Conservation (phyloP, 2,888 invertebrate genomes). For the Mythimna impura region DNA sequence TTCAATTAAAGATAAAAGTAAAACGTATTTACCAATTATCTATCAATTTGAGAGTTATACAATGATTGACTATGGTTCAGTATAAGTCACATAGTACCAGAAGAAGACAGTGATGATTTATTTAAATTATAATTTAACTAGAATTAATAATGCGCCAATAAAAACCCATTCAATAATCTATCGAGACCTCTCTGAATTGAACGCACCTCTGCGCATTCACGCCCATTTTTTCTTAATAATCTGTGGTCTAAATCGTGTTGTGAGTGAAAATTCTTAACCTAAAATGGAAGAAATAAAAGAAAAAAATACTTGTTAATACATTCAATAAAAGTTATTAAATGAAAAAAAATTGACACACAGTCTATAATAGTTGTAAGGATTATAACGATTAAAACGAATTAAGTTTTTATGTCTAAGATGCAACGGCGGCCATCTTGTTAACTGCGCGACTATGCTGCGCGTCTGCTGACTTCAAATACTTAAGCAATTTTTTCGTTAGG, state of each 20-base stretch:
- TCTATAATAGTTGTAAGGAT: conserved; percentile 19
- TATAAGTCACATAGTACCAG: background rate
- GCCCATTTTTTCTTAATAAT: conserved; percentile 33
- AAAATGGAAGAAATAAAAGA: conserved; percentile 20
- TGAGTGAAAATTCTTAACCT: conserved; percentile 35
- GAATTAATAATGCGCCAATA: background rate
- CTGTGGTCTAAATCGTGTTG: conserved; percentile 51
- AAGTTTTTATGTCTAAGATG: conserved; percentile 26
- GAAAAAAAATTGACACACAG: background rate
- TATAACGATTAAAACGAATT: conserved; percentile 55
- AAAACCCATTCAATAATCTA: background rate
- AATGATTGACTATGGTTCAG: background rate
- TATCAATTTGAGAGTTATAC: background rate
- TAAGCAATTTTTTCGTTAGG: conserved; percentile 38
- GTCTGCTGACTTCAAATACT: conserved; percentile 38
- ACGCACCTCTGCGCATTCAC: conserved; percentile 10
- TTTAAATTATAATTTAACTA: background rate
- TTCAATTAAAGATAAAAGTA: background rate
- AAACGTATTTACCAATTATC: background rate
- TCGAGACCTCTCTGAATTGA: conserved; percentile 27
- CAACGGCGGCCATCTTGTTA: conserved; percentile 66
- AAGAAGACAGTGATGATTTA: background rate
- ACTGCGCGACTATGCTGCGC: conserved; percentile 34
- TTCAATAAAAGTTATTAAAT: background rate
- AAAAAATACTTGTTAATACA: conserved; percentile 35